Evolutionary conservation across 2,113 vertebrate genomes (phyloP).

Genomic region (Nothobranchius kuhntae): DNA sequence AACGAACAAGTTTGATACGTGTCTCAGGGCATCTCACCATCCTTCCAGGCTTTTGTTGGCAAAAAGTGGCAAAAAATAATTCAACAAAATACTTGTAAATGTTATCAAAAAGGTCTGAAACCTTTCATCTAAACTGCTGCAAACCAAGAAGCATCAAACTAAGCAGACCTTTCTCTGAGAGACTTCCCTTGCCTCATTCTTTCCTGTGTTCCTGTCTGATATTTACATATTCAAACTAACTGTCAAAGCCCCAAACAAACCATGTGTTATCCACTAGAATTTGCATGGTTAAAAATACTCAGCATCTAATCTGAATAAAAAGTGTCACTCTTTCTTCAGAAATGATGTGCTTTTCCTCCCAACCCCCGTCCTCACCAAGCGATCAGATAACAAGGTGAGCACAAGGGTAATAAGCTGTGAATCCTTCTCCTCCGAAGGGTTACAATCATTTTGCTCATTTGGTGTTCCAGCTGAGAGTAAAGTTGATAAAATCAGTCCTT

Average conservation of each 20-base stretch:
- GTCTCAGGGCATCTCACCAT: too few species aligned
- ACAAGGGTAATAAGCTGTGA: conserved; percentile 69
- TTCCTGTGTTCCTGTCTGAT: conserved; percentile 26
- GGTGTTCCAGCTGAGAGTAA: conserved; percentile 41
- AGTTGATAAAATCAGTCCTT: conserved; percentile 45
- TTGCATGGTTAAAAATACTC: conserved; percentile 72
- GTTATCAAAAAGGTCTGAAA: not conserved
- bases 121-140: not conserved
- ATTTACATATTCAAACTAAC: conserved; percentile 78
- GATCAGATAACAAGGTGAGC: conserved; percentile 69
- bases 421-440: conserved; percentile 45
- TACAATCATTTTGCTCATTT: conserved; percentile 31
- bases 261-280: conserved; percentile 71
- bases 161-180: conserved; percentile 48
- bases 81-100: not conserved
- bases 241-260: conserved; percentile 75
- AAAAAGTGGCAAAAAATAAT: not conserved
- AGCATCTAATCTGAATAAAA: conserved; percentile 68
- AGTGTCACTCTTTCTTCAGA: conserved; percentile 44
- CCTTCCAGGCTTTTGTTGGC: too few species aligned
- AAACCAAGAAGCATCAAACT: conserved; percentile 11
- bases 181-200: conserved; percentile 28
- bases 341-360: conserved; percentile 24
- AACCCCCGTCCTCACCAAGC: conserved; percentile 29
- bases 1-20: too few species aligned